Base-by-base conservation (phyloP, 2,113 vertebrate species). In the Stigmatopora nigra region DNA sequence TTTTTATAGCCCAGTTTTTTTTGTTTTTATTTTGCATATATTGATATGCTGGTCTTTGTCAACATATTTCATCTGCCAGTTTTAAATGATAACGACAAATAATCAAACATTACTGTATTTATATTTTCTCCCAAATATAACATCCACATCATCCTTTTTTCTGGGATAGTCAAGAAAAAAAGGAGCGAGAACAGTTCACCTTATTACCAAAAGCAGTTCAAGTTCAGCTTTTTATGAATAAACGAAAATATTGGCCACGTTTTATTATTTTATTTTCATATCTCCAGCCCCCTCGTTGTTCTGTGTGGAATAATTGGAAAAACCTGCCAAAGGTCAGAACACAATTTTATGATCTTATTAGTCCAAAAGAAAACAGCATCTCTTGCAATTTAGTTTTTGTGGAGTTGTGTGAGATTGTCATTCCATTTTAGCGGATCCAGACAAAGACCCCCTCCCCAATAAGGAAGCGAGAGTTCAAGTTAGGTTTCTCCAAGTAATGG, bases 401-500 rank as follows among this genome's bases (percentile, higher is more conserved):
- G 5, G 7, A 4, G 38, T 3, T 41, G 6, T 41, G 38, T 41
- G 6, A 20, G 51, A 20, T 41, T 41, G 9, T 4, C 38, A 6
- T 53, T 0, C 19, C 13, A 20, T 53, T 53, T 8, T 17, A 1
- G 17, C 16, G 17, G 9, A 38, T 17, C 8, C 8, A 36, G 20
- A 44, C 3, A 60, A n/a, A 35, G n/a, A 36, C 4, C 36, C 17
- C 16, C 35, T n/a, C 41, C n/a, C 36, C 15, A 41, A 10, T 53
- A 22, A 14, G 19, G 11, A 45, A 61, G 38, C 19, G 14, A 38
- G 19, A 61, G 59, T 45, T 61, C 38, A 45, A 45, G 62, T 60
- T 45, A 58, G 75, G 68, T 67, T 76, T 70, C 78, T 84, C 78
- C 67, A 68, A 11, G 73, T 70, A 73, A 70, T 58, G 74, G 67